Percentiles rank a stretch among this genome's conserved stretches.
These are phyloP conservation scores for Scaptomyza parva DNA, from an alignment of 2,888 invertebrate species.

Conservation along the genomic window DNA sequence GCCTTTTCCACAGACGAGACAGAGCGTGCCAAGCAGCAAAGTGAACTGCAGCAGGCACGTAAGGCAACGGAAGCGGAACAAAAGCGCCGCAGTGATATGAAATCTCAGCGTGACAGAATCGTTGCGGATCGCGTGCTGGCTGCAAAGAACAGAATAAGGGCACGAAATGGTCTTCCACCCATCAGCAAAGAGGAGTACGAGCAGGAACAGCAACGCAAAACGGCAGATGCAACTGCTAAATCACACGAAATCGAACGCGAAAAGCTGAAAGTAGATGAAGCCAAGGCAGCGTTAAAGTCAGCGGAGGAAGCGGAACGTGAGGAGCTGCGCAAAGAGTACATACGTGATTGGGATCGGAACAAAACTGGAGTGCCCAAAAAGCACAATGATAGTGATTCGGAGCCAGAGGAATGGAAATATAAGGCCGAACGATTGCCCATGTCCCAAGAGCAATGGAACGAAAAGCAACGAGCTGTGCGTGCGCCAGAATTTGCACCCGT, in stretches of 20 bases:
- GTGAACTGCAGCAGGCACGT: conserved; percentile 89
- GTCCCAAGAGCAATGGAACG: conserved; percentile 85
- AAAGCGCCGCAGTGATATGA: conserved; percentile 87
- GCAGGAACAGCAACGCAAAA: conserved; percentile 42
- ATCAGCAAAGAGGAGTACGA: conserved; percentile 86
- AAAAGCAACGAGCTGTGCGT: conserved; percentile 90
- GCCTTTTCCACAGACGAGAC: conserved; percentile 94
- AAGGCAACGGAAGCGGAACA: conserved; percentile 90
- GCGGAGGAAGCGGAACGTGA: conserved; percentile 83
- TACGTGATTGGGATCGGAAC: conserved; percentile 89
- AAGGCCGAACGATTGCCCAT: conserved; percentile 82
- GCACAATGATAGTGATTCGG: background rate
- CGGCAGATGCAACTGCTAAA: conserved; percentile 32
- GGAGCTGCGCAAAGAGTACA: conserved; percentile 84
- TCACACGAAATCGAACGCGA: conserved; percentile 71
- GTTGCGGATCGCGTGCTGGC: conserved; percentile 90
- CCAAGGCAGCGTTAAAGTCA: conserved; percentile 69
- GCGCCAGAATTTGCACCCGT: conserved; percentile 91
- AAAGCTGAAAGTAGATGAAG: conserved; percentile 78
- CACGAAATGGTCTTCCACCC: conserved; percentile 90
- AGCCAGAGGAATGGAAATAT: conserved; percentile 78
- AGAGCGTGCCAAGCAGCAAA: conserved; percentile 92
- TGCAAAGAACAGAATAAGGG: conserved; percentile 90
- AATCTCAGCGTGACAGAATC: conserved; percentile 88
- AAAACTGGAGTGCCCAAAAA: conserved; percentile 81